These are phyloP conservation scores for Sander vitreus DNA, from an alignment of 2,113 vertebrate species.

Conservation along the genomic window DNA sequence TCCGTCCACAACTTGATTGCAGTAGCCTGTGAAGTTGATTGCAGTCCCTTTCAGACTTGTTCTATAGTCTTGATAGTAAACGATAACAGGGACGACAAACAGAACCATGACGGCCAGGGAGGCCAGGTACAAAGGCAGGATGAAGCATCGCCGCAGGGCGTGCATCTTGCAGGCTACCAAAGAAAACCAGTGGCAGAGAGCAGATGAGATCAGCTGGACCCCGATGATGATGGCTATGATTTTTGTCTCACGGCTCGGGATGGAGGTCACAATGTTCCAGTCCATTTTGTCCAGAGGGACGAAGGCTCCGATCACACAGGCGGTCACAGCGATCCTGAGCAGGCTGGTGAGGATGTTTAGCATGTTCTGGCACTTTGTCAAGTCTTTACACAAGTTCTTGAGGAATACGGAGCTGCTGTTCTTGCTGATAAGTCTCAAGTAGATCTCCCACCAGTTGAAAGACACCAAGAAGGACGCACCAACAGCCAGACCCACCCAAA, in stretches of 20 bases:
- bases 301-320: constrained; percentile 72
- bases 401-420: constrained; percentile 42
- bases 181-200: constrained; percentile 80
- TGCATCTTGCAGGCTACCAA: constrained; percentile 84
- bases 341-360: constrained; percentile 72
- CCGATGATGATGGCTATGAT: constrained; percentile 61
- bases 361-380: constrained; percentile 58
- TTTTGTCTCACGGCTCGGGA: constrained; percentile 30
- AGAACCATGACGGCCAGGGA: constrained; percentile 68
- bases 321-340: constrained; percentile 68
- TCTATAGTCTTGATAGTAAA: constrained; percentile 33
- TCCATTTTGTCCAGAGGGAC: constrained; percentile 63
- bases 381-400: constrained; percentile 50
- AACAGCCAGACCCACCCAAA: constrained; percentile 72
- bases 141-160: constrained; percentile 75
- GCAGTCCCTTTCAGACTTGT: constrained; percentile 11
- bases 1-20: constrained; percentile 8
- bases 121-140: constrained; percentile 78
- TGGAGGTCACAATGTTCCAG: constrained; percentile 60
- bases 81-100: constrained; percentile 48
- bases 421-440: constrained; percentile 58
- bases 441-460: constrained; percentile 82
- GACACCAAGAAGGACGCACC: constrained; percentile 70
- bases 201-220: constrained; percentile 78
- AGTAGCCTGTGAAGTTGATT: constrained; percentile 60